phyloP scores from a whole-genome alignment of 2,113 vertebrate species.

The Lasiurus borealis region DNA sequence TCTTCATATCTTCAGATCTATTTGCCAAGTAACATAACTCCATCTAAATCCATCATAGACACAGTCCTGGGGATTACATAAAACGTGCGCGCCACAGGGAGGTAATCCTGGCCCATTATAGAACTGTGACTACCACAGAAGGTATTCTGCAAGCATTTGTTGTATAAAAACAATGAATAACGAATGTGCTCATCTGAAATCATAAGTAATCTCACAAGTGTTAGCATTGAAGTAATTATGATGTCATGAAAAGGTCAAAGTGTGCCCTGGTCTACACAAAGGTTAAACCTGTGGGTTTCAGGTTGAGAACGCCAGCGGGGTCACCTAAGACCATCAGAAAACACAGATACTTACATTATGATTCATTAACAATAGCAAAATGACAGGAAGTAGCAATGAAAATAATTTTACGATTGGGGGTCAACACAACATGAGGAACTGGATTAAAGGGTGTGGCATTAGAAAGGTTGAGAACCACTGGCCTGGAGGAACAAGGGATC shows the following conservation, averaged over 20 bases:
- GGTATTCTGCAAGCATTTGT: neutral
- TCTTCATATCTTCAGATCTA: neutral
- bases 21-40: neutral
- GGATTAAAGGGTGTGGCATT: too few species aligned
- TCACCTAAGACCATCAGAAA: too few species aligned
- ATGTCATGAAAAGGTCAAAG: neutral
- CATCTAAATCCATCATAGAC: neutral
- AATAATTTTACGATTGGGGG: too few species aligned
- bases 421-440: too few species aligned
- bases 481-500: too few species aligned
- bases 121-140: slow-evolving; percentile 31
- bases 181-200: neutral
- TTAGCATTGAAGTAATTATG: slow-evolving; percentile 24
- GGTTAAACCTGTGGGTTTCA: too few species aligned
- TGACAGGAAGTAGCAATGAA: too few species aligned
- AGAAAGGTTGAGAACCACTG: too few species aligned
- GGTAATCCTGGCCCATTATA: neutral
- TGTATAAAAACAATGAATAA: neutral
- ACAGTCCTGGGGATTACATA: neutral
- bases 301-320: too few species aligned
- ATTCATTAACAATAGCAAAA: too few species aligned
- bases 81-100: neutral
- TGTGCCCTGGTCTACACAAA: too few species aligned
- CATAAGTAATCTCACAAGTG: neutral
- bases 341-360: too few species aligned